A percentile compares a stretch with the other conserved stretches of the same genome.
Evolutionary conservation across 2,797 vertebrate genomes (phyloP).

Genomic region (Centropyge bicolor): DNA sequence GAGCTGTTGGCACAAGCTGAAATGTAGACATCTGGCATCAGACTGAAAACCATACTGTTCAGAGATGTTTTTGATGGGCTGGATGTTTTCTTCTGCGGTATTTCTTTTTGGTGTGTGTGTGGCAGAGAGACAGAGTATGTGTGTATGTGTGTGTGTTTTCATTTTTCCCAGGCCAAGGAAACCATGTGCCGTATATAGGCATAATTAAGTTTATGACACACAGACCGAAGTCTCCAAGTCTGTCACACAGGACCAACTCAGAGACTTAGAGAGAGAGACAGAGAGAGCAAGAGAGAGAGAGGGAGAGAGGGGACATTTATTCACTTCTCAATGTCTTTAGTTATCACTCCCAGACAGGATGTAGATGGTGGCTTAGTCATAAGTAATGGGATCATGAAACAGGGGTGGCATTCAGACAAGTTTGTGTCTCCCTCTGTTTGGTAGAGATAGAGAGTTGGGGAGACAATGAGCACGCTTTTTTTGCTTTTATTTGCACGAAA

Average conservation of each 20-base stretch:
- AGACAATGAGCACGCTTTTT: slow-evolving; percentile 55
- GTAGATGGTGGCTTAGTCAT: slow-evolving; percentile 81
- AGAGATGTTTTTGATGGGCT: slow-evolving; percentile 71
- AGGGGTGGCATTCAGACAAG: slow-evolving; percentile 72
- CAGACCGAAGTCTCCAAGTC: slow-evolving; percentile 77
- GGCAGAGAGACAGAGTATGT: slow-evolving; percentile 18
- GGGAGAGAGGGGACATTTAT: slow-evolving; percentile 63
- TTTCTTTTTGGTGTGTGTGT: slow-evolving; percentile 50
- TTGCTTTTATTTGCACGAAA: slow-evolving; percentile 56
- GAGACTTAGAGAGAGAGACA: slow-evolving; percentile 9
- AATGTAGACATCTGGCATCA: slow-evolving; percentile 75
- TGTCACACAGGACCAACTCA: slow-evolving; percentile 82
- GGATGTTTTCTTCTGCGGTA: slow-evolving; percentile 75
- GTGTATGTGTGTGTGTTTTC: slow-evolving; percentile 45
- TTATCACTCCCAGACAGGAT: slow-evolving; percentile 76
- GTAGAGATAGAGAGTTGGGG: slow-evolving; percentile 58
- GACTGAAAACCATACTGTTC: slow-evolving; percentile 62
- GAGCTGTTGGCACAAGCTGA: slow-evolving; percentile 44
- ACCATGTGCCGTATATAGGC: slow-evolving; percentile 82
- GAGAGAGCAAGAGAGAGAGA: background rate
- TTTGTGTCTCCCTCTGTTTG: slow-evolving; percentile 72
- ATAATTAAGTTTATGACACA: slow-evolving; percentile 87
- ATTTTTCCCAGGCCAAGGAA: slow-evolving; percentile 77
- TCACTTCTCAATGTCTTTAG: slow-evolving; percentile 71
- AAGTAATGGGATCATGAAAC: slow-evolving; percentile 78